Base-by-base conservation (phyloP, 1,140 invertebrate species). In the Eufriesea mexicana region DNA sequence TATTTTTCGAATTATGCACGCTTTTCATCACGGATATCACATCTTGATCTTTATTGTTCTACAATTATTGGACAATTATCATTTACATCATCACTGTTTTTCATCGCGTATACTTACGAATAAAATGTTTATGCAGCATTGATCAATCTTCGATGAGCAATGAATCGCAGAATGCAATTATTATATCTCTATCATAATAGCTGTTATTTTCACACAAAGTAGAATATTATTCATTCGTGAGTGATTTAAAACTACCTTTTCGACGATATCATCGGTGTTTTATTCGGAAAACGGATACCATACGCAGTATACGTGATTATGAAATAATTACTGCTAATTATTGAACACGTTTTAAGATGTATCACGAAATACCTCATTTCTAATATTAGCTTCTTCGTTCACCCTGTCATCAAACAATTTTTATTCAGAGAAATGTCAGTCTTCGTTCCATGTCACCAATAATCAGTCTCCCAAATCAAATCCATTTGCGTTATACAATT, bases 51-150 rank as follows among this genome's bases (percentile, higher is more conserved):
- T n/a, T 25, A 20, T 42, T 28, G 25, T 71, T 6, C 25, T 28
- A 28, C 68, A 7, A 71, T 71, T 51, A 51, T 47, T 12, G 18
- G 25, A 8, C 10, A 28, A 71, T 71, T 51, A 23, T 71, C n/a
- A 8, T 51, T 71, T 71, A 28, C 68, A 47, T 71, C 68, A 71
- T 47, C 47, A 51, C 20, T n/a, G 8, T 71, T 51, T 28, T 51
- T 51, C 47, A 51, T 28, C n/a, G 4, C 16, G 28, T 28, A 28
- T 70, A 20, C 9, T 70, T 25, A 25, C 23, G 16, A 47, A 35
- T 35, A 35, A 35, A 35, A 47, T 68, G 25, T 68, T n/a, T 47
- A n/a, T 25, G 14, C 68, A 2, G 67, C 25, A 20, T 49, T 10
- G 67, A 49, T 70, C n/a, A 18, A 51, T 51, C 4, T 47, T 10